These are phyloP conservation scores for Salvelinus fontinalis DNA, from an alignment of 2,113 vertebrate species.

Conservation along the genomic window DNA sequence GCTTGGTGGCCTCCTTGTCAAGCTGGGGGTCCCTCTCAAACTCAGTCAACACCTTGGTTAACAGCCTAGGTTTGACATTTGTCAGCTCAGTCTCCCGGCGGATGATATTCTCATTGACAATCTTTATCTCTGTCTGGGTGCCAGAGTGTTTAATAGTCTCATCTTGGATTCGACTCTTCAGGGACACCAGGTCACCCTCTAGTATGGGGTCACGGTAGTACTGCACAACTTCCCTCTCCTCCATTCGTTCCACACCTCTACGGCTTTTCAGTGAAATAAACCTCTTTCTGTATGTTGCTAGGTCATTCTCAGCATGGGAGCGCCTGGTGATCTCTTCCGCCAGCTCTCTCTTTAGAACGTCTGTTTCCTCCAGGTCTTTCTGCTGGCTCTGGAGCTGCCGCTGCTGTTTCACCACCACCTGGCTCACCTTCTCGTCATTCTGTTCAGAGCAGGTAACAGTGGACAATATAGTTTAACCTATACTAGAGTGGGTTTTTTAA, in stretches of 20 bases:
- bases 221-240: slow-evolving; percentile 93
- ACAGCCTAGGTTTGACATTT: slow-evolving; percentile 78
- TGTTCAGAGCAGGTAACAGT: slow-evolving; percentile 51
- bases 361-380: slow-evolving; percentile 58
- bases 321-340: slow-evolving; percentile 80
- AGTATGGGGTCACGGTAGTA: slow-evolving; percentile 89
- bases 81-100: slow-evolving; percentile 74
- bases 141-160: slow-evolving; percentile 72
- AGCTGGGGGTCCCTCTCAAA: slow-evolving; percentile 87
- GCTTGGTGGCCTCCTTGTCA: slow-evolving; percentile 77
- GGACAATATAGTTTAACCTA: background rate
- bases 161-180: slow-evolving; percentile 73
- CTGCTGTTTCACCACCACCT: slow-evolving; percentile 59
- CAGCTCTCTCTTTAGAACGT: slow-evolving; percentile 77
- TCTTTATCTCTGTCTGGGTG: slow-evolving; percentile 75
- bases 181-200: slow-evolving; percentile 72
- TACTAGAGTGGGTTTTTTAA: background rate
- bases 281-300: slow-evolving; percentile 79
- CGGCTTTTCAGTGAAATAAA: slow-evolving; percentile 83
- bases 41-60: slow-evolving; percentile 90
- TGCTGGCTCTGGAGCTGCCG: slow-evolving; percentile 71
- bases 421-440: slow-evolving; percentile 80
- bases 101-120: slow-evolving; percentile 68
- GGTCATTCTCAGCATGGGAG: slow-evolving; percentile 72
- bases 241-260: slow-evolving; percentile 85